Evolutionary conservation across 2,888 invertebrate genomes (phyloP), one percentile per base, ranked within the genome.

Genomic region (Brachypalpus laphriformis): DNA sequence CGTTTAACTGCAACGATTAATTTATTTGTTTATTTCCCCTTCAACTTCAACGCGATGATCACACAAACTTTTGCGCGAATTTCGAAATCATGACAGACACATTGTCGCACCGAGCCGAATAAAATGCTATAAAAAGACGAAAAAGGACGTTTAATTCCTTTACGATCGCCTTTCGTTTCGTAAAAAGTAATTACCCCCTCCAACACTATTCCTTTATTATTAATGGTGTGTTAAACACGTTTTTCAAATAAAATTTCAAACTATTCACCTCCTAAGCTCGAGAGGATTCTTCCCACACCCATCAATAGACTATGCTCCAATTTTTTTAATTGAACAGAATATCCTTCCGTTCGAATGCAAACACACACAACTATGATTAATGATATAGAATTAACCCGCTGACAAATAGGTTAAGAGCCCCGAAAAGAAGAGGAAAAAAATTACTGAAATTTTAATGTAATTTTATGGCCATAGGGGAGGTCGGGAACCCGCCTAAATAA

Each of bases 301-400:
- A 8, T 18, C 1, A 7, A 3, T 1, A 2, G 6, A 1, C 8
- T 6, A 5, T 45, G 20, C 6, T 47, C 11, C 20, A 45, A 45
- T 18, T 45, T 45, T 18, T 18, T 47, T 20, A 47, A 20, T 47
- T 47, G 31, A 74, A 54, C 11, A 3, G 1, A 31, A 56, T 45
- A 65, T 74, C n/a, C 51, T 20, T 63, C 8, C 49, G 2, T 16
- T 20, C 20, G 4, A 16, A 72, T 7, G 31, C 18, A 68, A 18
- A 31, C 42, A 40, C 51, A 11, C 14, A 7, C 42, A 42, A 70
- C 37, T 56, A 56, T 82, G 76, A 82, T 71, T 71, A 82, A 82
- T 82, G 70, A 51, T 31, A 76, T 63, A 42, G 63, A 76, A 71
- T 71, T 76, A 76, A 76, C 63, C 70, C 57, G 42, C 63, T 82